These are phyloP conservation scores for Nyctibius grandis DNA, from an alignment of 2,797 vertebrate species.

Conservation along the genomic window DNA sequence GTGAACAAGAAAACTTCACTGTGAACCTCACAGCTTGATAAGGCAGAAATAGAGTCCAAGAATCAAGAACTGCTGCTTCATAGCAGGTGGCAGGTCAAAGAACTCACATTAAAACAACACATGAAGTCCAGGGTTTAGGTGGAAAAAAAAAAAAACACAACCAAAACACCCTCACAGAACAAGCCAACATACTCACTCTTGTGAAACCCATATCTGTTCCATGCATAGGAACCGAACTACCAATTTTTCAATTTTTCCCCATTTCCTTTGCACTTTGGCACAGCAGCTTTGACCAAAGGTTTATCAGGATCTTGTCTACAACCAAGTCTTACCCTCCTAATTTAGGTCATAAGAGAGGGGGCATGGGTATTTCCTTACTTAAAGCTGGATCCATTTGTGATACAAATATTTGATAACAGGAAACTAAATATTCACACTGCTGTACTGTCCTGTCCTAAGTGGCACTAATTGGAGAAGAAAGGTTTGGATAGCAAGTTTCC, in stretches of 20 bases:
- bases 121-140: neutral
- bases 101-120: neutral
- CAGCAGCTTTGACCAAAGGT: neutral
- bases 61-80: neutral
- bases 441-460: neutral
- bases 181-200: neutral
- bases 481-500: neutral
- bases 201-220: neutral
- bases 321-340: neutral
- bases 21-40: neutral
- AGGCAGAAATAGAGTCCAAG: neutral
- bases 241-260: neutral
- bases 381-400: neutral
- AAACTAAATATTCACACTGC: neutral
- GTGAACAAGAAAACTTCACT: neutral
- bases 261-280: neutral
- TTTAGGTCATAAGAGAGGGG: neutral
- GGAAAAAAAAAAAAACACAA: neutral
- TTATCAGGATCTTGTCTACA: neutral
- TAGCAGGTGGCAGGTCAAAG: neutral
- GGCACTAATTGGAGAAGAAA: neutral
- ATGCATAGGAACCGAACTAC: neutral
- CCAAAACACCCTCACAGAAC: neutral
- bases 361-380: neutral
- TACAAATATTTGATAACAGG: neutral